Percentiles rank a stretch among this genome's conserved stretches.
phyloP scores from a whole-genome alignment of 2,888 invertebrate species.

The Apantesis nais region DNA sequence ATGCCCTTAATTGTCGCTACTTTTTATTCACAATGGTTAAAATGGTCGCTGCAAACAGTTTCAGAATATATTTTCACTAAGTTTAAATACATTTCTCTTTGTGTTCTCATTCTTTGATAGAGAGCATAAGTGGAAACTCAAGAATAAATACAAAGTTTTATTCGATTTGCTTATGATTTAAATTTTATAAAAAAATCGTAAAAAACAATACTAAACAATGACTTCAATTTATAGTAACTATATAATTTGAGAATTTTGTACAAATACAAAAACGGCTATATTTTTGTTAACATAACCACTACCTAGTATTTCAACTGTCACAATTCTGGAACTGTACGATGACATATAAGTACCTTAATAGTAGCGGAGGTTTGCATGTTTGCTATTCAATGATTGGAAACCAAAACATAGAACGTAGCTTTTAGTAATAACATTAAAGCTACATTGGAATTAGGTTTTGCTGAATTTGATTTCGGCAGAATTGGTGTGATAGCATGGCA shows the following conservation, averaged over 20 bases:
- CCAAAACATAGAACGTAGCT: not conserved
- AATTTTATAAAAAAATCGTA: not conserved
- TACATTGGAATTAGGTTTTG: not conserved
- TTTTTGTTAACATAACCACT: not conserved
- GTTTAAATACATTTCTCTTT: too few relatives aligned
- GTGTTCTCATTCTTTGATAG: too few relatives aligned
- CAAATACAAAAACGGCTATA: not conserved
- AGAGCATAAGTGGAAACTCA: too few relatives aligned
- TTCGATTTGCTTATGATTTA: not conserved
- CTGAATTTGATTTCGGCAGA: not conserved
- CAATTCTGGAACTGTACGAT: not conserved
- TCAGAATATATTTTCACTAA: too few relatives aligned
- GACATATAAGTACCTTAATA: conserved; percentile 2
- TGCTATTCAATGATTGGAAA: conserved; percentile 5
- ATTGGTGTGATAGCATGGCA: not conserved
- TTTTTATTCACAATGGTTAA: not conserved
- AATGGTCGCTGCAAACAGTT: too few relatives aligned
- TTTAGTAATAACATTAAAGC: not conserved
- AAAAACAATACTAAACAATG: not conserved
- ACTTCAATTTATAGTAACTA: not conserved
- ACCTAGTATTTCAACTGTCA: not conserved
- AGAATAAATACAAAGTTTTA: not conserved
- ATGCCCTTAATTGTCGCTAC: too few relatives aligned
- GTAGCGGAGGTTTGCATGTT: not conserved
- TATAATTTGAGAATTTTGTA: not conserved